A percentile compares a stretch with the other conserved stretches of the same genome.
phyloP scores from a whole-genome alignment of 1,140 invertebrate genomes.

The Mactra quadrangularis region DNA sequence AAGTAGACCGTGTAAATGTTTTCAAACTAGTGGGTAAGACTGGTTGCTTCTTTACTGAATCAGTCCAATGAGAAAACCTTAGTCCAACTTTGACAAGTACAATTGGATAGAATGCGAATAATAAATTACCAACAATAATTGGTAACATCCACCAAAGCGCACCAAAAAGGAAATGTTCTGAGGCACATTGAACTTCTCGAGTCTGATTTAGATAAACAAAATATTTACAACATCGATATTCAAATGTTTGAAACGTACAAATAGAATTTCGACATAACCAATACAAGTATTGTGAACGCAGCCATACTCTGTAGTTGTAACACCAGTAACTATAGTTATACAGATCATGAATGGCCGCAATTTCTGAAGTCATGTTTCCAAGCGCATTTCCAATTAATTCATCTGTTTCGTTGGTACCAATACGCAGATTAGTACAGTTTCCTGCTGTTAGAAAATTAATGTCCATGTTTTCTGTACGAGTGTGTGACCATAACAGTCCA shows the following conservation, averaged over 20 bases:
- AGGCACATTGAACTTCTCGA: neutral
- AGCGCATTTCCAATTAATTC: neutral
- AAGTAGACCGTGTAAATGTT: too few relatives aligned
- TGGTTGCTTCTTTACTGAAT: neutral
- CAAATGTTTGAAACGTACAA: slow-evolving; percentile 3
- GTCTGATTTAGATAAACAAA: neutral
- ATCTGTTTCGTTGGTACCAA: neutral
- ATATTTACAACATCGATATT: slow-evolving; percentile 26
- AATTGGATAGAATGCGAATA: slow-evolving; percentile 13
- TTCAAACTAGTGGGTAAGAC: neutral
- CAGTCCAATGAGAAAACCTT: neutral
- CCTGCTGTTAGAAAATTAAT: neutral
- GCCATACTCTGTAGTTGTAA: neutral
- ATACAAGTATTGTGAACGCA: neutral
- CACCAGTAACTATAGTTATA: slow-evolving; percentile 29
- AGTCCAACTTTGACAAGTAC: slow-evolving; percentile 10
- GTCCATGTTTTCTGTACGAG: neutral
- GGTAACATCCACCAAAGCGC: slow-evolving; percentile 21
- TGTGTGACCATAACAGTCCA: neutral
- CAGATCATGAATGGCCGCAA: neutral
- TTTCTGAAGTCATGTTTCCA: neutral
- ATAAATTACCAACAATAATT: neutral
- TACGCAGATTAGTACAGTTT: neutral
- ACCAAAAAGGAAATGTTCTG: slow-evolving; percentile 1
- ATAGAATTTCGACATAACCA: neutral